A percentile compares a stretch with the other conserved stretches of the same genome.
These are phyloP conservation scores for Taenaris catops DNA, from an alignment of 2,888 invertebrate species.

Conservation along the genomic window DNA sequence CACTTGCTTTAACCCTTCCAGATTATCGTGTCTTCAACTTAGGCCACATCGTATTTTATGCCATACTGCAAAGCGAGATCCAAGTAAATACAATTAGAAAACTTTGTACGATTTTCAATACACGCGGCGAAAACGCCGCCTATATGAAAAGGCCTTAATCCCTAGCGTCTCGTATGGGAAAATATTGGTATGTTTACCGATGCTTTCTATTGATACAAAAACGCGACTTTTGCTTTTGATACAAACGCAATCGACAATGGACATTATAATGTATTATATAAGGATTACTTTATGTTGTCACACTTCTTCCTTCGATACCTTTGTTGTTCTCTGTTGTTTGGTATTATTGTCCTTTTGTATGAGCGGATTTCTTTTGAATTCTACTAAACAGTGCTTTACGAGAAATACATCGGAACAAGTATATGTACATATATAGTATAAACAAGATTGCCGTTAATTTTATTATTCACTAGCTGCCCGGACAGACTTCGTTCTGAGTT, in stretches of 20 bases:
- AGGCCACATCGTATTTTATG: no score
- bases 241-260: slow-evolving; percentile 8
- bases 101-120: no score
- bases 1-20: no score
- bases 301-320: slow-evolving; percentile 13
- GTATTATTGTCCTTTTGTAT: slow-evolving; percentile 30
- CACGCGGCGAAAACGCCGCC: neutral
- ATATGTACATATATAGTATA: no score
- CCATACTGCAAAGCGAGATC: no score
- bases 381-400: slow-evolving; percentile 31
- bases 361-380: slow-evolving; percentile 22
- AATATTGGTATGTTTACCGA: slow-evolving; percentile 46
- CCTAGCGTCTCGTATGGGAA: slow-evolving; percentile 45
- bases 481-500: no score
- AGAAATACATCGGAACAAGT: no score
- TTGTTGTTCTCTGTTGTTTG: slow-evolving; percentile 27
- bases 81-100: no score
- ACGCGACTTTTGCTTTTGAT: slow-evolving; percentile 20
- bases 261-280: slow-evolving; percentile 10
- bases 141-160: slow-evolving; percentile 7
- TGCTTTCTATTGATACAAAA: slow-evolving; percentile 30
- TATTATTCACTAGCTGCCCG: no score
- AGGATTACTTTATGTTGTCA: slow-evolving; percentile 17
- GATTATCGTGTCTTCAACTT: no score
- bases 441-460: no score